These are phyloP conservation scores for Drosophila oshimai DNA, from an alignment of 1,140 invertebrate genomes.

Conservation along the genomic window DNA sequence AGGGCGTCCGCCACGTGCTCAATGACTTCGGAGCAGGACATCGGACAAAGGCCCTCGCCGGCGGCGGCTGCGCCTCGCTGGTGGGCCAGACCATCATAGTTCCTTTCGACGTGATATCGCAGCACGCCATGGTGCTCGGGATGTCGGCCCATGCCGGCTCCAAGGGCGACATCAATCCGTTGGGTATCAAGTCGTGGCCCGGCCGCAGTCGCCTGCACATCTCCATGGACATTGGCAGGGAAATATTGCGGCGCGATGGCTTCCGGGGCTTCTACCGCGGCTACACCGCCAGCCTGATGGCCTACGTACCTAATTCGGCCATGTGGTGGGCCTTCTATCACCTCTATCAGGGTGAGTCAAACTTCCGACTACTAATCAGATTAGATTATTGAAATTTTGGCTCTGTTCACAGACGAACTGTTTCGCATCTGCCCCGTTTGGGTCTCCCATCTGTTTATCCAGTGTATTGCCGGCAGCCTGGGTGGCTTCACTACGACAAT, in stretches of 20 bases:
- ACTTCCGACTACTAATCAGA: neutral
- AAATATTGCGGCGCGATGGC: slow-evolving; percentile 91
- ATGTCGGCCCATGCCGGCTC: slow-evolving; percentile 84
- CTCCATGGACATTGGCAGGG: slow-evolving; percentile 86
- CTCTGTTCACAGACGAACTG: slow-evolving; percentile 87
- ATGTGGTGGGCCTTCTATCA: slow-evolving; percentile 99
- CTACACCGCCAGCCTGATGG: slow-evolving; percentile 94
- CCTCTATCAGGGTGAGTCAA: slow-evolving; percentile 92
- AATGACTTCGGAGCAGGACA: slow-evolving; percentile 84
- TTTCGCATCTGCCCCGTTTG: slow-evolving; percentile 87
- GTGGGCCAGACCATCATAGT: slow-evolving; percentile 98
- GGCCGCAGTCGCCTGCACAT: slow-evolving; percentile 86
- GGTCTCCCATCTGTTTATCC: slow-evolving; percentile 93
- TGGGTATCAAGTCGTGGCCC: slow-evolving; percentile 86
- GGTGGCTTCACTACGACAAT: slow-evolving; percentile 96
- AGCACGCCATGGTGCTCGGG: slow-evolving; percentile 98
- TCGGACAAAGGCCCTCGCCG: slow-evolving; percentile 84
- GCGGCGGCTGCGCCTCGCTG: slow-evolving; percentile 94
- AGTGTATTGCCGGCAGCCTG: slow-evolving; percentile 93
- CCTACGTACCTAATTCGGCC: slow-evolving; percentile 97
- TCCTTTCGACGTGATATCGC: slow-evolving; percentile 97
- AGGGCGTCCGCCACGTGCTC: slow-evolving; percentile 93
- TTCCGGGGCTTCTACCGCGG: slow-evolving; percentile 95
- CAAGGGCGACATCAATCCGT: slow-evolving; percentile 86
- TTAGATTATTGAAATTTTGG: slow-evolving; percentile 24